A percentile compares a stretch with the other conserved stretches of the same genome.
phyloP scores from a whole-genome alignment of 2,888 invertebrate species.

The Anarsia innoxiella region DNA sequence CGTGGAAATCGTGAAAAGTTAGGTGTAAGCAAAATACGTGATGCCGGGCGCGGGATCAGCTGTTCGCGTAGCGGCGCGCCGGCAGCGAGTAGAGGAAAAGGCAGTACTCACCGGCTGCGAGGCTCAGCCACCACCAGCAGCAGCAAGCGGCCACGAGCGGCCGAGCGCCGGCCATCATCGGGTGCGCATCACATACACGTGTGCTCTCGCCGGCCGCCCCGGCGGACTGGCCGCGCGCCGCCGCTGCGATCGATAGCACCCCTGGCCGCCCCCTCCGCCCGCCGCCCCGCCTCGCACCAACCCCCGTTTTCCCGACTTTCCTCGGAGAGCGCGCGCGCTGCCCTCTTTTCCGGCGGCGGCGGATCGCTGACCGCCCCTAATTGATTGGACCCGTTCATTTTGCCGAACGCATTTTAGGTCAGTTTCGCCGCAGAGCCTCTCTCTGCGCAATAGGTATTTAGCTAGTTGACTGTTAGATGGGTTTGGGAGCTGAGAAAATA shows the following conservation, averaged over 20 bases:
- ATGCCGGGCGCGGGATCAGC: conserved; percentile 41
- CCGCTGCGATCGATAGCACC: conserved; percentile 45
- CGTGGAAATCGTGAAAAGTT: conserved; percentile 39
- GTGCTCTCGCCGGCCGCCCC: conserved; percentile 74
- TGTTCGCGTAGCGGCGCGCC: conserved; percentile 36
- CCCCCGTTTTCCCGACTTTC: conserved; percentile 69
- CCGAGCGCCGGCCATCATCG: conserved; percentile 75
- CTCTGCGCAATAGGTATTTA: conserved; percentile 38
- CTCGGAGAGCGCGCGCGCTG: conserved; percentile 76
- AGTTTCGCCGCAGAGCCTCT: conserved; percentile 55
- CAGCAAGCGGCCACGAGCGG: conserved; percentile 73
- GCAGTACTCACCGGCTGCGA: conserved; percentile 69
- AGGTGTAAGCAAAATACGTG: conserved; percentile 30
- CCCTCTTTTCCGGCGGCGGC: conserved; percentile 67
- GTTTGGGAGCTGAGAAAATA: too few species aligned
- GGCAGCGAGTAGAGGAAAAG: conserved; percentile 6
- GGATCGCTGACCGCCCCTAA: conserved; percentile 73
- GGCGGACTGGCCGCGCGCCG: conserved; percentile 66
- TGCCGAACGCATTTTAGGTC: conserved; percentile 70
- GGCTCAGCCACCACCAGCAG: conserved; percentile 72
- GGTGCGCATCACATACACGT: conserved; percentile 70
- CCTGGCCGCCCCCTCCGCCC: conserved; percentile 49
- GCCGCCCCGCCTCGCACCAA: conserved; percentile 42
- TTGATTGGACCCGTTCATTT: conserved; percentile 67
- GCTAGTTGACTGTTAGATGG: too few species aligned